Base-by-base conservation (phyloP, 2,888 invertebrate genomes). In the Margaritifera margaritifera region DNA sequence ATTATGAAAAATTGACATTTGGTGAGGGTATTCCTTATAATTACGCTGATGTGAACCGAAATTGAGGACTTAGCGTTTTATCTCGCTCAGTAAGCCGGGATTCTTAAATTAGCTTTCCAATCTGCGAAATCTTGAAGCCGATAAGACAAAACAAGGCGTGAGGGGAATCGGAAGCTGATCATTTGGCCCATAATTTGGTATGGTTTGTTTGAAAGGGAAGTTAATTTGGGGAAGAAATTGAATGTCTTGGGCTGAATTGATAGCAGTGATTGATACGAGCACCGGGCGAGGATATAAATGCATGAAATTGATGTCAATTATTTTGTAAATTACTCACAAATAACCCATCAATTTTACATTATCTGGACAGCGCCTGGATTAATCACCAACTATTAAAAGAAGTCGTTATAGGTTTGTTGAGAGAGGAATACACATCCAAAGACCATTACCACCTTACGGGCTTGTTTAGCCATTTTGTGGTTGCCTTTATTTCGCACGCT, bases 301-400 rank as follows among this genome's bases (percentile, higher is more conserved):
- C 69, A 69, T 66, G 67, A 68, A 76, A 76, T 76, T 72, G 73
- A 74, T 76, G 76, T 76, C 76, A 76, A 76, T 76, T 76, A 76
- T 76, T 73, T 68, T 69, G 71, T 73, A 76, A 76, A 76, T 76
- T 76, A 73, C 76, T 76, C 76, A 74, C 76, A 76, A 76, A 76
- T 76, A 76, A 72, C 58, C 76, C 76, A 76, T 76, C 76, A 76
- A 76, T 76, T 76, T 70, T 71, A 62, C 72, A 76, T 76, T 76
- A 76, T 76, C 76, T 76, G 71, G 76, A 76, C 76, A 76, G 58
- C n/a, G 60, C 64, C 65, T 58, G 71, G 76, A 76, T 76, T 73
- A 74, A 76, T 74, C 71, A 73, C 57, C 62, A 64, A 69, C 67
- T 71, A 76, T 76, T 76, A 76, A 42, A 42, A 42, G 42, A 42